phyloP scores from a whole-genome alignment of 2,113 vertebrate species.

The Trematomus loennbergii region DNA sequence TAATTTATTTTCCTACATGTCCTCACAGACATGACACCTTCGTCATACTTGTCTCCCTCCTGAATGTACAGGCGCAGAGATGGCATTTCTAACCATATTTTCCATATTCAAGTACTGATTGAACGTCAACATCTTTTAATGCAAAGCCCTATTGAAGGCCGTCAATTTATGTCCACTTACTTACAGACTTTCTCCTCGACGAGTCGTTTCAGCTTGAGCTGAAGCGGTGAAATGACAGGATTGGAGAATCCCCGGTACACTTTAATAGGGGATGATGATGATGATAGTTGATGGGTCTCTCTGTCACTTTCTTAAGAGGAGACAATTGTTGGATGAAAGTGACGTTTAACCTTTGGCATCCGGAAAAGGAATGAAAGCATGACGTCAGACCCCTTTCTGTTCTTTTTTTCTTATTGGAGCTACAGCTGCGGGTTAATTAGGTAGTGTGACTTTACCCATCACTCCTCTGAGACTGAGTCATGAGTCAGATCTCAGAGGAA shows the following conservation, averaged over 20 bases:
- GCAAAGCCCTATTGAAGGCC: constrained; percentile 15
- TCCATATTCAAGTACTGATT: constrained; percentile 10
- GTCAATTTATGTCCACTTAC: constrained; percentile 33
- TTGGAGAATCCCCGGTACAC: constrained; percentile 10
- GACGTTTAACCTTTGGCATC: constrained; percentile 6
- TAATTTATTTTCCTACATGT: constrained; percentile 21
- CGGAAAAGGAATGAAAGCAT: constrained; percentile 18
- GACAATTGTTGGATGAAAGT: constrained; percentile 33
- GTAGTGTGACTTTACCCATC: constrained; percentile 57
- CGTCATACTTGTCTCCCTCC: neutral
- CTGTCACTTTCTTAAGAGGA: constrained; percentile 43
- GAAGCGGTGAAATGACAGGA: constrained; percentile 54
- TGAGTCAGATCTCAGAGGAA: constrained; percentile 74
- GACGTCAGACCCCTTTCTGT: constrained; percentile 23
- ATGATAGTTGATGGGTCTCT: constrained; percentile 30
- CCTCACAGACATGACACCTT: constrained; percentile 26
- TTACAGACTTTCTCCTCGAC: constrained; percentile 38
- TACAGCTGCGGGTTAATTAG: too few species aligned
- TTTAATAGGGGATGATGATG: constrained; percentile 61
- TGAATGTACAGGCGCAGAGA: neutral
- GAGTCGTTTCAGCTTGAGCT: constrained; percentile 1
- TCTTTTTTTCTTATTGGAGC: neutral
- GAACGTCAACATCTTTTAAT: constrained; percentile 18
- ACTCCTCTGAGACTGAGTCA: constrained; percentile 64
- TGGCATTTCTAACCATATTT: constrained; percentile 22